Percentiles rank a stretch among this genome's conserved stretches.
phyloP scores from a whole-genome alignment of 2,888 invertebrate genomes.

The Lasiommata megera region DNA sequence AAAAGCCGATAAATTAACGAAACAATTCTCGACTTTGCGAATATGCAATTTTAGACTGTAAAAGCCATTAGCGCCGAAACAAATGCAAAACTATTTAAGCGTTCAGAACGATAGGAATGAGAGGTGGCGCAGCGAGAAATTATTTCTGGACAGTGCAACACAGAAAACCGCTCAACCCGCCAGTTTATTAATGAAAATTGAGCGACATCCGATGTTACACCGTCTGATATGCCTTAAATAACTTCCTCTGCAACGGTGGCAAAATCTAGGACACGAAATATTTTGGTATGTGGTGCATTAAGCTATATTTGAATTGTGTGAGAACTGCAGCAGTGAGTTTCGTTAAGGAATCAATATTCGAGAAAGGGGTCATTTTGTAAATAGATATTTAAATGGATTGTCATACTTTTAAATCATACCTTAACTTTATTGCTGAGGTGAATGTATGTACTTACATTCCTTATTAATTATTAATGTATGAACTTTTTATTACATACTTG shows the following conservation, averaged over 20 bases:
- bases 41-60: background rate
- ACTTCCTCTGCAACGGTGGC: conserved; percentile 43
- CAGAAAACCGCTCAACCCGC: conserved; percentile 76
- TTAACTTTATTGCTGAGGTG: too few species aligned
- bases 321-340: background rate
- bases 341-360: background rate
- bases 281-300: conserved; percentile 36
- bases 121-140: conserved; percentile 35
- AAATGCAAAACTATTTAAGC: conserved; percentile 21
- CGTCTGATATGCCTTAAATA: conserved; percentile 54
- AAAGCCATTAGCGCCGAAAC: conserved; percentile 16
- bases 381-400: background rate
- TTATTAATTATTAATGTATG: too few species aligned
- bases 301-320: background rate
- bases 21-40: background rate
- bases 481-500: too few species aligned
- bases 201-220: conserved; percentile 68
- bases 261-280: conserved; percentile 74
- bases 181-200: conserved; percentile 79
- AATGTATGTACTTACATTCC: too few species aligned
- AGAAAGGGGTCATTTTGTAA: background rate
- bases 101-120: conserved; percentile 29
- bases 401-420: background rate
- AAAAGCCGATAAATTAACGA: conserved; percentile 4
- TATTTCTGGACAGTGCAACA: conserved; percentile 67